Conservation (phyloP, 2,797 vertebrate genomes). For the Melanotaenia pygmaea region DNA sequence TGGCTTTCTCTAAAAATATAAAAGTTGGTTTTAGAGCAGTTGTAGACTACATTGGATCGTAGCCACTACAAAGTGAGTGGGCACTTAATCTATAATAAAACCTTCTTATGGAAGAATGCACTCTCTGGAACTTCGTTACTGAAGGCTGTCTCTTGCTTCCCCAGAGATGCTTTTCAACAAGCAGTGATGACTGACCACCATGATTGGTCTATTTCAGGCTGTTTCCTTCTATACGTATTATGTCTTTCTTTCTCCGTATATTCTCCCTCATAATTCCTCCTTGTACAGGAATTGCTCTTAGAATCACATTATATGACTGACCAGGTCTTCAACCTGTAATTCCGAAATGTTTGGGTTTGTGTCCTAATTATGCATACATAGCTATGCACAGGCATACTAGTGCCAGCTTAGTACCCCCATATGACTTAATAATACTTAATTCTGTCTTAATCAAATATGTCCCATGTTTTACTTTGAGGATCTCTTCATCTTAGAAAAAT, state of each 20-base stretch:
- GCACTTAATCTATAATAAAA: constrained; percentile 62
- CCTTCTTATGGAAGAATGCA: constrained; percentile 60
- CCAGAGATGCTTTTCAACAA: constrained; percentile 54
- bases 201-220: constrained; percentile 52
- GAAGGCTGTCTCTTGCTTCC: constrained; percentile 34
- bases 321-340: constrained; percentile 9
- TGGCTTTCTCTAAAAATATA: constrained; percentile 7
- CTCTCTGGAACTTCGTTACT: constrained; percentile 51
- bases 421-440: constrained; percentile 40
- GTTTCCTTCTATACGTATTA: constrained; percentile 35
- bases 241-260: neutral
- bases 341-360: constrained; percentile 1
- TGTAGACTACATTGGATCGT: constrained; percentile 11
- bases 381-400: no score
- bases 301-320: neutral
- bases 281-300: neutral
- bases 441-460: constrained; percentile 51
- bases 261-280: neutral
- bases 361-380: constrained; percentile 12
- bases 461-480: constrained; percentile 22
- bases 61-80: constrained; percentile 21
- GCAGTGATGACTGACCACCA: constrained; percentile 46
- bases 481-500: constrained; percentile 44
- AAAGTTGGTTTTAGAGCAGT: constrained; percentile 13
- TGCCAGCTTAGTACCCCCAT: constrained; percentile 29